Percentiles rank a stretch among this genome's conserved stretches.
Conservation (phyloP, 2,113 vertebrate species). For the Rhineura floridana region DNA sequence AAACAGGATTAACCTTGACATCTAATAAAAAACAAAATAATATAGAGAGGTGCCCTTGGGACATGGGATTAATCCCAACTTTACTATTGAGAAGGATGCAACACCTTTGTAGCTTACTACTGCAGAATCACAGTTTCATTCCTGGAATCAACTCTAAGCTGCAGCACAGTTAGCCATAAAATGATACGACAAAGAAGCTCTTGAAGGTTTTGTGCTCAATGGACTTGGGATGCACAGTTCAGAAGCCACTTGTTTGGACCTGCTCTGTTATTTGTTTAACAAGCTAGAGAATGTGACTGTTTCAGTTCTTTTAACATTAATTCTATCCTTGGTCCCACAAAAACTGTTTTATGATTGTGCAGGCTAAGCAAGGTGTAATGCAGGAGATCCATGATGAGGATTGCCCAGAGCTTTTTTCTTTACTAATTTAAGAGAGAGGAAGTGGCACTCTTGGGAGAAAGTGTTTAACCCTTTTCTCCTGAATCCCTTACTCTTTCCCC, state of each 20-base stretch:
- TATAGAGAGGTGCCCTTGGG: not conserved
- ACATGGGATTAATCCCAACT: constrained; percentile 1
- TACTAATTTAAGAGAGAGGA: too few species aligned
- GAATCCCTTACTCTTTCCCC: too few species aligned
- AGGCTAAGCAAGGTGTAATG: too few species aligned
- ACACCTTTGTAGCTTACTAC: not conserved
- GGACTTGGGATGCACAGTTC: not conserved
- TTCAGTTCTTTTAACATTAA: too few species aligned
- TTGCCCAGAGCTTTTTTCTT: too few species aligned
- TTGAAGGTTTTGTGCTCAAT: not conserved
- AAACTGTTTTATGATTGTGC: too few species aligned
- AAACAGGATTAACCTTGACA: constrained; percentile 16
- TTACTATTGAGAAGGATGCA: not conserved
- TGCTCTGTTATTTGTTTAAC: not conserved
- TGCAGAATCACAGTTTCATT: not conserved
- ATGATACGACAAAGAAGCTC: not conserved
- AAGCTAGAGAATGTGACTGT: not conserved
- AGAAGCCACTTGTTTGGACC: not conserved
- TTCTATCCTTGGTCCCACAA: too few species aligned
- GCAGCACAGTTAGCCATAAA: not conserved
- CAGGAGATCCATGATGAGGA: too few species aligned
- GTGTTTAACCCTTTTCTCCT: too few species aligned
- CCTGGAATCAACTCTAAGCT: not conserved
- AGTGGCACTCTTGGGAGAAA: too few species aligned
- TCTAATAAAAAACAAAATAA: not conserved